Conservation (phyloP, 2,797 vertebrate species). For the Coluber constrictor region DNA sequence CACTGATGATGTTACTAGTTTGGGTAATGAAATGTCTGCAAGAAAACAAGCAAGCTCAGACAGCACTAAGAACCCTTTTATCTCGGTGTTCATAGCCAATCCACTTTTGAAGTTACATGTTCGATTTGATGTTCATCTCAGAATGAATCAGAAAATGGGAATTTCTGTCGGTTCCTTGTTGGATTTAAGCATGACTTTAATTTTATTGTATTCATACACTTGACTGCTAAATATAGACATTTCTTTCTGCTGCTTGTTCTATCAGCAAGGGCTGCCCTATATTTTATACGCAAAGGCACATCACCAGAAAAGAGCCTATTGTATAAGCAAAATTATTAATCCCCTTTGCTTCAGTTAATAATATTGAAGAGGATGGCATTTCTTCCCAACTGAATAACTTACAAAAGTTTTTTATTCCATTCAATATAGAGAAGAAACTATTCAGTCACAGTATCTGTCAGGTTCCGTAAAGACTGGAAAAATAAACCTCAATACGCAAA, state of each 20-base stretch:
- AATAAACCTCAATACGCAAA: too few relatives aligned
- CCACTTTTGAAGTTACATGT: background rate
- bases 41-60: too few relatives aligned
- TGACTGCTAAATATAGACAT: background rate
- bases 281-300: background rate
- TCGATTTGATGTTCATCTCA: background rate
- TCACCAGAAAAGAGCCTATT: background rate
- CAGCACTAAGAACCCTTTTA: too few relatives aligned
- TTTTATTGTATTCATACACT: background rate
- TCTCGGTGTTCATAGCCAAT: background rate
- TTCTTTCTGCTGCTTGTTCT: background rate
- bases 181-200: background rate
- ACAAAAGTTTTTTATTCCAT: background rate
- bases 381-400: conserved; percentile 4
- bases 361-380: background rate
- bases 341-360: background rate
- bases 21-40: too few relatives aligned
- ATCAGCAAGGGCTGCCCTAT: background rate
- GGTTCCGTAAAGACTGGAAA: too few relatives aligned
- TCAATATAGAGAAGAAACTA: conserved; percentile 5
- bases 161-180: background rate
- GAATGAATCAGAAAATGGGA: background rate
- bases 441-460: background rate
- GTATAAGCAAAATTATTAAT: background rate
- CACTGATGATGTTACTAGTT: too few relatives aligned